Evolutionary conservation across 1,140 invertebrate species (phyloP).

Genomic region (Oncopodura yosiiana): DNA sequence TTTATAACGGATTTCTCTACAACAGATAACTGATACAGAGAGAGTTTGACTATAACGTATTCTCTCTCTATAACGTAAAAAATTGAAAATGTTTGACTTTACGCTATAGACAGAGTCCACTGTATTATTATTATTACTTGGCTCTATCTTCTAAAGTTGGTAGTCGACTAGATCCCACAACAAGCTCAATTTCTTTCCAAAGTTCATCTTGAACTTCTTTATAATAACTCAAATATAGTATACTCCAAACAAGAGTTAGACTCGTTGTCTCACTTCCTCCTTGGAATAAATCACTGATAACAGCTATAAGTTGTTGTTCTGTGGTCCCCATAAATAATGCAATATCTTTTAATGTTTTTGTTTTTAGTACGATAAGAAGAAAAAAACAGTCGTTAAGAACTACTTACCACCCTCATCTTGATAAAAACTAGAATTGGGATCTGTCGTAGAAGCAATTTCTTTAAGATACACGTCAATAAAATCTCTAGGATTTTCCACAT

Average conservation of each 20-base stretch:
- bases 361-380: no score
- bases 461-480: constrained; percentile 60
- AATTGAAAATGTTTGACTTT: no score
- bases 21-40: no score
- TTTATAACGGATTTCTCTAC: no score
- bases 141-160: constrained; percentile 43
- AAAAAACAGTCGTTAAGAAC: no score
- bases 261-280: constrained; percentile 55
- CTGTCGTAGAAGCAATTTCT: constrained; percentile 42
- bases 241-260: constrained; percentile 49
- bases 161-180: constrained; percentile 42
- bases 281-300: constrained; percentile 49
- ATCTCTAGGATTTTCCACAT: no score
- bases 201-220: constrained; percentile 49
- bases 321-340: no score
- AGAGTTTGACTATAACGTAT: no score
- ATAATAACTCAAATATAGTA: constrained; percentile 48
- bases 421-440: constrained; percentile 6
- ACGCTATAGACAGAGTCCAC: no score
- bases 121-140: constrained; percentile 34
- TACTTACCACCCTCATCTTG: constrained; percentile 6
- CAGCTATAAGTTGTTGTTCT: no score
- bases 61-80: no score
- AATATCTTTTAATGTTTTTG: no score
- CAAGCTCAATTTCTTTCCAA: constrained; percentile 48